A percentile compares a stretch with the other conserved stretches of the same genome.
Conservation (phyloP, 2,797 vertebrate species). For the Threskiornis aethiopicus region DNA sequence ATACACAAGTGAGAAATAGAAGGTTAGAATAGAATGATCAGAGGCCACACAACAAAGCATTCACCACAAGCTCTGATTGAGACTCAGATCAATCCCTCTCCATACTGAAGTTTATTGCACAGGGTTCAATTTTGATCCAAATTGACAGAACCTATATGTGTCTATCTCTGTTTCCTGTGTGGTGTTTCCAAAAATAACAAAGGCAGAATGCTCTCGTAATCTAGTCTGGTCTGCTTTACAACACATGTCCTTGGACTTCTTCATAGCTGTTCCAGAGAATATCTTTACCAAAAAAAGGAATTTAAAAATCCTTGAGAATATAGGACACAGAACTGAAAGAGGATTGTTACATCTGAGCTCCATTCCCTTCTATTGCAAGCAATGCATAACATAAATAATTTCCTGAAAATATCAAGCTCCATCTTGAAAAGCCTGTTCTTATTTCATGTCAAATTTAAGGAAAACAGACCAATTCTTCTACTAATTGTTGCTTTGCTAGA, state of each 20-base stretch:
- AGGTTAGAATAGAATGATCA: background rate
- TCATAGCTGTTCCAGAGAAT: background rate
- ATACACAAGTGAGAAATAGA: background rate
- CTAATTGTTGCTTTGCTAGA: background rate
- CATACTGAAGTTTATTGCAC: background rate
- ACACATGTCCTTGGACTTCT: background rate
- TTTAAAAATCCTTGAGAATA: background rate
- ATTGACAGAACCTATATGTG: background rate
- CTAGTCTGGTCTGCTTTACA: background rate
- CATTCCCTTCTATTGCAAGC: background rate
- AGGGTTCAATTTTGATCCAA: background rate
- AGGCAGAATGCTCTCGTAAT: background rate
- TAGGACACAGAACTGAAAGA: background rate
- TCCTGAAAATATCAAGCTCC: background rate
- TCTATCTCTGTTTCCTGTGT: background rate
- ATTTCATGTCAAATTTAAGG: background rate
- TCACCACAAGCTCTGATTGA: background rate
- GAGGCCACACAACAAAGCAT: background rate
- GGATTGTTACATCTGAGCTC: background rate
- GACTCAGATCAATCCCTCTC: background rate
- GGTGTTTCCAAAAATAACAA: background rate
- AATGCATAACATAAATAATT: background rate
- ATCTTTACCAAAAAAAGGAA: background rate
- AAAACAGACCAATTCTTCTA: fast-evolving
- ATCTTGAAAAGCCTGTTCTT: background rate